Evolutionary conservation across 2,888 invertebrate species (phyloP), one percentile per base, ranked within the genome.

Genomic region (Chydorus sphaericus): DNA sequence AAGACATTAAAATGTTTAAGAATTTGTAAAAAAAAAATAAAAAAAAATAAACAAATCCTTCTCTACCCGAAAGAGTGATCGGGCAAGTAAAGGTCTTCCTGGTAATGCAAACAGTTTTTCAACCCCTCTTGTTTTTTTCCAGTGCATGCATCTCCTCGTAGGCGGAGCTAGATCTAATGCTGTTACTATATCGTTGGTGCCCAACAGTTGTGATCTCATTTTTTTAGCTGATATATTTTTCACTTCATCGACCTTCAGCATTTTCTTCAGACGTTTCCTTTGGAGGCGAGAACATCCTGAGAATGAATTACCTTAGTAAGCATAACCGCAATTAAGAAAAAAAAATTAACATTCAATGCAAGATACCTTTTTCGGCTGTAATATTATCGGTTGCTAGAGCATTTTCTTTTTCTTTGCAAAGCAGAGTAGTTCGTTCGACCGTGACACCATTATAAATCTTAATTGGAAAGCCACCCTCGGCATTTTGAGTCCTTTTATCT

Each of bases 211-310:
- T 55, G 92, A 84, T 71, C 98, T 98, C 97, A 99, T 98, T 69
- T 97, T 96, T 69, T 98, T 97, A 16, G 97, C 97, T 3, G 92
- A 90, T 69, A 99, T 96, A 72, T 94, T 96, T 72, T 97, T 98
- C 54, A 93, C 86, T 73, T 98, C 98, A 70, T 99, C 98, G 11
- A 98, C 93, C 63, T 98, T 91, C 39, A 98, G 79, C 70, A 94
- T 94, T 58, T 97, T 80, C n/a, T n/a, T n/a, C n/a, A n/a, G n/a
- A n/a, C n/a, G n/a, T 71, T 96, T 96, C 64, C 94, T 82, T 71
- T 93, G 93, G 6, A 88, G 79, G 72, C 89, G 88, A 60, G 85
- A 85, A 62, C 86, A 81, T 55, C 89, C 83, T 82, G 67, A 39
- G 57, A 60, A 30, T 6, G 11, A 7, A 31, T 4, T 36, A 28